Evolutionary conservation across 2,797 vertebrate species (phyloP), one percentile per base, ranked within the genome.

Genomic region (Halcyon leucocephala): DNA sequence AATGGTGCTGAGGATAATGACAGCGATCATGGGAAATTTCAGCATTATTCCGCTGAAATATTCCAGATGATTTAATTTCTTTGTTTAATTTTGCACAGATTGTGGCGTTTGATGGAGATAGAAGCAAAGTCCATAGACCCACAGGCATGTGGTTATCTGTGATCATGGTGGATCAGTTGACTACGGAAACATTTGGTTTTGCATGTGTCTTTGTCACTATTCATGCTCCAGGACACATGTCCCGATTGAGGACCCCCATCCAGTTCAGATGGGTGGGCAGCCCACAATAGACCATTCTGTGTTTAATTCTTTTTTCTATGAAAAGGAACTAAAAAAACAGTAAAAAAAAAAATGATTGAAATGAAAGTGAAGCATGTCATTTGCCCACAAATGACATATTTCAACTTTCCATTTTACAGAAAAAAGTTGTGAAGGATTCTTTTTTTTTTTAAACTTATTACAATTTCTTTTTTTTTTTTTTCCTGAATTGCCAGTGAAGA

Each of bases 371-470:
- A 92, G 79, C 39, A 87, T 92, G 81, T 96, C 86, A 95, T 95
- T 94, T 95, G 84, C 72, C 72, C 93, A 92, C 67, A 83, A 96
- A 96, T 86, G 84, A 94, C 84, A 96, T 81, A 95, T 86, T 92
- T 93, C 93, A 91, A 92, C 86, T 91, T 92, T 49, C 37, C 67
- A 89, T 92, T 92, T 96, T 86, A 71, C 12, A 69, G 67, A 11
- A 76, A 70, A 69, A 89, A 95, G 84, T 95, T 93, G 78, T 65
- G 86, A 93, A 92, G 22, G 44, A 87, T 70, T 67, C 71, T 87
- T 86, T 90, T 93, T 77, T 77, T 86, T 33, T 1, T 2, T 1
- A 37, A 96, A 93, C 84, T 94, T 92, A 93, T 94, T 89, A 94
- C 86, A 92, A 94, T 94, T 96, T 95, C 86, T 84, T 54, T 54